phyloP scores from a whole-genome alignment of 2,113 vertebrate genomes.

The Phainopepla nitens region DNA sequence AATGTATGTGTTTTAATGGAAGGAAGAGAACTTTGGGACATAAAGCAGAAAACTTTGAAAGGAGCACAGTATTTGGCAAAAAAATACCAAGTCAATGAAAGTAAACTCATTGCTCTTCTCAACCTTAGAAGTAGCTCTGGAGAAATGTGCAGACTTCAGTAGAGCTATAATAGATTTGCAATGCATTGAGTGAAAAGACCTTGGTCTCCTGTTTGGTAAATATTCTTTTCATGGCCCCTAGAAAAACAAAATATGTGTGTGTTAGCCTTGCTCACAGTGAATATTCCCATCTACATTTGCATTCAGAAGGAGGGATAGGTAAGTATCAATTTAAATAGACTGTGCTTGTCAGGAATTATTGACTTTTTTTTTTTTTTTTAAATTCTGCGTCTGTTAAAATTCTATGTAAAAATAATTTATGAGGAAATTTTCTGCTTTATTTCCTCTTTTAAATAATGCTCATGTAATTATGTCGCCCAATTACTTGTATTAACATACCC shows the following conservation, averaged over 20 bases:
- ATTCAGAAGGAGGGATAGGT: not conserved
- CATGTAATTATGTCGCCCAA: not conserved
- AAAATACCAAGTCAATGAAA: not conserved
- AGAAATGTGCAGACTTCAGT: not conserved
- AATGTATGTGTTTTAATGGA: not conserved
- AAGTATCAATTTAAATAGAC: not conserved
- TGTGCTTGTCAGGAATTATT: not conserved
- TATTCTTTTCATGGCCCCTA: not conserved
- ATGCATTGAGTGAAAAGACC: not conserved
- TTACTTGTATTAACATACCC: not conserved
- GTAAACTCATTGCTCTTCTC: not conserved
- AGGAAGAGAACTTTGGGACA: not conserved
- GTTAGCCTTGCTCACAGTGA: not conserved
- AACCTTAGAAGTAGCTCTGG: not conserved
- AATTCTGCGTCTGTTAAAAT: not conserved
- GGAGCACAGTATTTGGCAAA: not conserved
- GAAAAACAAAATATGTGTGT: not conserved
- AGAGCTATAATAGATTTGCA: not conserved
- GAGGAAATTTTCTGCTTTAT: slow-evolving; percentile 20
- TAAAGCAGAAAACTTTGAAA: not conserved
- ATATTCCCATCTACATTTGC: not conserved
- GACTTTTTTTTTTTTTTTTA: not conserved
- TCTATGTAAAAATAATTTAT: not conserved
- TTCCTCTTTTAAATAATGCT: not conserved
- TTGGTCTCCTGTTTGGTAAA: not conserved